phyloP scores from a whole-genome alignment of 2,113 vertebrate species.

The Tor tambroides region DNA sequence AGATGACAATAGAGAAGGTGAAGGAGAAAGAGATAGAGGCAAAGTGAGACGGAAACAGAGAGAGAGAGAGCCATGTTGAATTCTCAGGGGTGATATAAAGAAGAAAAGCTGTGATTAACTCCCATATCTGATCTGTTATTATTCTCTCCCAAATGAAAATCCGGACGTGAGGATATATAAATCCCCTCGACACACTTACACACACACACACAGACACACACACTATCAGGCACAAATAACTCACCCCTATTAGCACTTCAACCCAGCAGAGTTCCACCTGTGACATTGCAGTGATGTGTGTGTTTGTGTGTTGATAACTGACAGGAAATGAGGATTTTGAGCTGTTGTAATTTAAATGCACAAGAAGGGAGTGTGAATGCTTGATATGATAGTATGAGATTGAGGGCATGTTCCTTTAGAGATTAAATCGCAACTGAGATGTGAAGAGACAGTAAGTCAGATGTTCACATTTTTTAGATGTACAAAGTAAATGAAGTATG shows the following conservation, averaged over 20 bases:
- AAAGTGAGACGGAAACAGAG: slow-evolving; percentile 16
- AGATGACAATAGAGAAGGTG: background rate
- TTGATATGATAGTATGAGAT: slow-evolving; percentile 65
- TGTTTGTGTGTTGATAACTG: slow-evolving; percentile 34
- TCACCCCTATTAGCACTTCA: slow-evolving; percentile 70
- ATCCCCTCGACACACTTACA: slow-evolving; percentile 49
- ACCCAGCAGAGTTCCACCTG: slow-evolving; percentile 70
- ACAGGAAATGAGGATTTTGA: slow-evolving; percentile 65
- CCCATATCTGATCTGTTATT: slow-evolving; percentile 78
- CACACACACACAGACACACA: slow-evolving; percentile 24
- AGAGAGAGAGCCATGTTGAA: slow-evolving; percentile 33
- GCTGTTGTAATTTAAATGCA: slow-evolving; percentile 63
- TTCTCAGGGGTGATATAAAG: slow-evolving; percentile 59
- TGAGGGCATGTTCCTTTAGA: slow-evolving; percentile 65
- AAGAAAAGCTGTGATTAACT: slow-evolving; percentile 72
- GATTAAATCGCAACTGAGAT: slow-evolving; percentile 66
- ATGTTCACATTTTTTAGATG: slow-evolving; percentile 56
- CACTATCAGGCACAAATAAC: slow-evolving; percentile 67
- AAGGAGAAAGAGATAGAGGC: slow-evolving; percentile 29
- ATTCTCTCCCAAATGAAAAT: slow-evolving; percentile 78
- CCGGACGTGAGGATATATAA: slow-evolving; percentile 74
- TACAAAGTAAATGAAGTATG: background rate
- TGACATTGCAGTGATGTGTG: slow-evolving; percentile 60
- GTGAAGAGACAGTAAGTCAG: slow-evolving; percentile 44
- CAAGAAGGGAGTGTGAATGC: slow-evolving; percentile 52